phyloP scores from a whole-genome alignment of 64 coral and sea anemone genomes.

The Dendronephthya gigantea region DNA sequence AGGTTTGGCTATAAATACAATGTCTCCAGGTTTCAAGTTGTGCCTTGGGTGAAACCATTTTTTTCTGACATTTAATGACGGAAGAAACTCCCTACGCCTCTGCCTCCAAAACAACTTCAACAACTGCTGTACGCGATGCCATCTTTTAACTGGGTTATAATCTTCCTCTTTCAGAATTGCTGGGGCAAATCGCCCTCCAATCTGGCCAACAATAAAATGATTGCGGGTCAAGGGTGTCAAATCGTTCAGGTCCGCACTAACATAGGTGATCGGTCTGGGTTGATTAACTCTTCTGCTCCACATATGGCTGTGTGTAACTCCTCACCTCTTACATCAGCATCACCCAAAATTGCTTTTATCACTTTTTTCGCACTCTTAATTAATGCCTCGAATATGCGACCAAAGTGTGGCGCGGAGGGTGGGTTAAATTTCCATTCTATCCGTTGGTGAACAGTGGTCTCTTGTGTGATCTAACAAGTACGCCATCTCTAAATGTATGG shows the following conservation, averaged over 20 bases:
- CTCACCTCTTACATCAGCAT: no score
- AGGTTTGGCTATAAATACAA: constrained; percentile 35
- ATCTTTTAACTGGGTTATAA: neutral
- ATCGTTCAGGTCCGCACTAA: constrained; percentile 37
- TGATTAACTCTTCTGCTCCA: constrained; percentile 36
- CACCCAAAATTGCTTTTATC: no score
- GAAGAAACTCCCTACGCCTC: constrained; percentile 31
- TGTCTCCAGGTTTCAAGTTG: constrained; percentile 29
- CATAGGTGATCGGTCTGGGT: constrained; percentile 29
- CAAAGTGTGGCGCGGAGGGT: neutral
- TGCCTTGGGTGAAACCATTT: constrained; percentile 27
- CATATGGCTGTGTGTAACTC: constrained; percentile 20
- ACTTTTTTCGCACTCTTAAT: no score
- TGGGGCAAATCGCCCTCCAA: constrained; percentile 17
- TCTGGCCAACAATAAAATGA: constrained; percentile 30
- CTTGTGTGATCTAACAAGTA: neutral
- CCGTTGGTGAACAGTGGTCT: neutral
- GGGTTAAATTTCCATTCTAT: neutral
- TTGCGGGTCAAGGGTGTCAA: neutral
- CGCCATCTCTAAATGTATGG: constrained; percentile 18
- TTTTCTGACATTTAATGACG: constrained; percentile 17
- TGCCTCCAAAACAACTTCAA: constrained; percentile 12
- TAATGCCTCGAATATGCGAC: neutral
- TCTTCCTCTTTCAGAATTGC: neutral
- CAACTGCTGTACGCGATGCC: constrained; percentile 32